These are phyloP conservation scores for Epizoanthus scotinus DNA, from an alignment of 92 coral and sea anemone genomes.

Conservation along the genomic window DNA sequence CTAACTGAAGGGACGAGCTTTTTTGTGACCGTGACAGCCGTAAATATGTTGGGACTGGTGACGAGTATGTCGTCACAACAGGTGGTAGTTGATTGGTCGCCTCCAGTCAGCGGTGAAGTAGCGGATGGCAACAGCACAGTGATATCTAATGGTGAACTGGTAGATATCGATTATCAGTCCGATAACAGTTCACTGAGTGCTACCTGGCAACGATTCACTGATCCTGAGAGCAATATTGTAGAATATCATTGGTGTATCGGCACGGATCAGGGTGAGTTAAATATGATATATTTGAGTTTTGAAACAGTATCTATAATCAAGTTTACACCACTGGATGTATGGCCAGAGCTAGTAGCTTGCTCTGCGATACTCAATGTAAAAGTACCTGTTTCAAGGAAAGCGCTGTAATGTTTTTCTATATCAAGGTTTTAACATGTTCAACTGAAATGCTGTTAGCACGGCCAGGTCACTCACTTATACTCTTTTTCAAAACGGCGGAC, in stretches of 20 bases:
- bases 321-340: too few relatives aligned
- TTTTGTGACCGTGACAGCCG: conserved; percentile 79
- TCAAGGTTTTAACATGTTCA: too few relatives aligned
- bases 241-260: conserved; percentile 90
- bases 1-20: conserved; percentile 69
- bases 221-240: conserved; percentile 76
- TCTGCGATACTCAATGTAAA: too few relatives aligned
- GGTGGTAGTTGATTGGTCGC: conserved; percentile 91
- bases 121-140: conserved; percentile 77
- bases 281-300: background rate
- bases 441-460: too few relatives aligned
- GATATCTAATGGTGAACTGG: background rate
- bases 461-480: too few relatives aligned
- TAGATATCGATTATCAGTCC: conserved; percentile 76
- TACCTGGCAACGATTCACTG: conserved; percentile 83
- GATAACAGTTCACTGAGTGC: conserved; percentile 56
- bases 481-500: too few relatives aligned
- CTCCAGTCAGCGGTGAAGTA: conserved; percentile 82
- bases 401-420: too few relatives aligned
- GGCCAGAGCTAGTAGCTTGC: too few relatives aligned
- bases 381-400: too few relatives aligned
- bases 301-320: too few relatives aligned
- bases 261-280: conserved; percentile 68
- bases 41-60: conserved; percentile 81
- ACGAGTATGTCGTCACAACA: conserved; percentile 82